Percentiles rank a stretch among this genome's conserved stretches.
Evolutionary conservation across 2,888 invertebrate genomes (phyloP).

Genomic region (Oxyscelio sp.): DNA sequence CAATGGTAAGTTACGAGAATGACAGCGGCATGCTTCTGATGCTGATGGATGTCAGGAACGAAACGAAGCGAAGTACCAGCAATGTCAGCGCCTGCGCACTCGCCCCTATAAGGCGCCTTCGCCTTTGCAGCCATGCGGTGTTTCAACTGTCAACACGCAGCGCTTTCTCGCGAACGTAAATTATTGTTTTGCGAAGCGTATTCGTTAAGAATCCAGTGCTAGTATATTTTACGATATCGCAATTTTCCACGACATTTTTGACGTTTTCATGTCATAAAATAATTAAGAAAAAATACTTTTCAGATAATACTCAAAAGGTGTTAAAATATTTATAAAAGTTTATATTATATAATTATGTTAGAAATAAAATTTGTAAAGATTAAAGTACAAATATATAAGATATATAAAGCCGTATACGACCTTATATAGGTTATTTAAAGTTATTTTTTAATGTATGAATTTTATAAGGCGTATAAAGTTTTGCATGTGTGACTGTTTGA

Average conservation of each 20-base stretch:
- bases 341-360: too few relatives aligned
- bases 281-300: conserved; percentile 9
- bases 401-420: too few relatives aligned
- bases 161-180: conserved; percentile 86
- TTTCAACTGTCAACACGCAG: conserved; percentile 87
- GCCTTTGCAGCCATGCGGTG: conserved; percentile 83
- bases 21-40: conserved; percentile 84
- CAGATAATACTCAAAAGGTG: conserved; percentile 10
- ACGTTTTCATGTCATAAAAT: conserved; percentile 75
- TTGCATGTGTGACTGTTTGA: too few relatives aligned
- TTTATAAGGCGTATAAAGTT: too few relatives aligned
- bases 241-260: conserved; percentile 79
- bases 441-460: too few relatives aligned
- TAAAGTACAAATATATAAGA: too few relatives aligned
- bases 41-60: conserved; percentile 87
- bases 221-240: conserved; percentile 81
- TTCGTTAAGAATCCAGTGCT: conserved; percentile 83
- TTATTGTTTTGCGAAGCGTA: conserved; percentile 79
- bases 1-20: conserved; percentile 81
- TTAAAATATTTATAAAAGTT: not conserved
- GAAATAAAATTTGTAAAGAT: too few relatives aligned
- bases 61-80: conserved; percentile 64
- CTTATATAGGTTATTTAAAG: too few relatives aligned
- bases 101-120: conserved; percentile 86
- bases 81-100: conserved; percentile 85